Base-by-base conservation (phyloP, 2,113 vertebrate genomes). In the Strigops habroptila region DNA sequence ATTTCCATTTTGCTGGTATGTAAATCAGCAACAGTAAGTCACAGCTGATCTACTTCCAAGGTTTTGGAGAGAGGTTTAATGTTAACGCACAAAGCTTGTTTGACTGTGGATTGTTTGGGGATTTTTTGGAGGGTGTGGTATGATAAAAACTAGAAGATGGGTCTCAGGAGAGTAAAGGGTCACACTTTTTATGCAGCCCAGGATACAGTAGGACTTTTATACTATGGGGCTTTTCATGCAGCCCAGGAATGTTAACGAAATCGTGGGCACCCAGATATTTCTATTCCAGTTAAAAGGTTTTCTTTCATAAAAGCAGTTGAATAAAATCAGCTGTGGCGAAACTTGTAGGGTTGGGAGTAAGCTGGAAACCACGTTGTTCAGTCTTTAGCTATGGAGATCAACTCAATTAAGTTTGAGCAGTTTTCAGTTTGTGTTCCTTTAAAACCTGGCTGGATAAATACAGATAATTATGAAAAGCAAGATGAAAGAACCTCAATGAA, bases 111-210 rank as follows among this genome's bases (percentile, higher is more conserved):
- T 60, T 35, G 25, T 10, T 33, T 16, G 11, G 43, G 6, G 4
- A 7, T 15, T 27, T 44, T n/a, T 49, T 17, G 1, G 3, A 24
- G 37, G 13, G 33, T 7, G 10, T 14, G 22, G 2, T 5, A 6
- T 13, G 23, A 4, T 44, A 67, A 75, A 89, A 62, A 24, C 27
- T 52, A 75, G 52, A 44, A 89, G 82, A n/a, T 25, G 46, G 31
- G 9, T 62, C 30, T 60, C 67, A 24, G 0, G 1, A 43, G 14
- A 52, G 10, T 21, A 55, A n/a, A 30, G 15, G 22, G 27, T 31
- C 35, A n/a, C 14, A 14, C 23, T 60, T 69, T 30, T 31, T 73
- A 33, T 39, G 48, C 39, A 84, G 33, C 10, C 33, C 8, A 37
- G 39, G 33, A 17, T 43, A 52, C 7, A 11, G 30, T 27, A 27